Evolutionary conservation across 2,888 invertebrate genomes (phyloP), one percentile per base, ranked within the genome.

Genomic region (Taenaris catops): DNA sequence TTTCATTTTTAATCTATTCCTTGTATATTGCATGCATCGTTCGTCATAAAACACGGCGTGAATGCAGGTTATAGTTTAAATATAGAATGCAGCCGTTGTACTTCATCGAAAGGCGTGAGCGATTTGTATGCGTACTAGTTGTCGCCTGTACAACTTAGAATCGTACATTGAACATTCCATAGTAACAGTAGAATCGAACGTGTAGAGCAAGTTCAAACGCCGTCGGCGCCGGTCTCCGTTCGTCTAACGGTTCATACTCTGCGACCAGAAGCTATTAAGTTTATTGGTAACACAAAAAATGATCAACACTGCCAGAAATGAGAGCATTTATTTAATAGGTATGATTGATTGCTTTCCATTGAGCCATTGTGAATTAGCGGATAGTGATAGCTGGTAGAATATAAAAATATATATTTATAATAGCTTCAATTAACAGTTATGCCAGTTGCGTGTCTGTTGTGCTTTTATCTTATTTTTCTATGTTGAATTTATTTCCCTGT

Each of bases 241-340:
- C 65, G 41, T 43, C 59, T 81, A 81, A 81, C 81, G 83, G 81
- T 76, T 42, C 46, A 25, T 36, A 12, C 21, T 31, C 31, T 27
- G 41, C 34, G 6, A 26, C 25, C 3, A 35, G 37, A 38, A 26
- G 27, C 28, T 48, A 41, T 48, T 48, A 38, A 26, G 26, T 43
- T 43, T 44, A 46, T 32, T 39, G 29, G 34, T 34, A 11, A 21
- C 36, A 40, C 28, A 47, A 49, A 51, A 51, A 46, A 38, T 34
- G 28, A 27, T 43, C 29, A 19, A 38, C 33, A 33, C 37, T 28
- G 9, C 16, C 26, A 19, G 33, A 23, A 38, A 26, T 11, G 26
- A 17, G 39, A 33, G 10, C 35, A 14, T 23, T 12, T 23, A n/a
- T n/a, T n/a, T 8, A 20, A 16, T 29, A 19, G 8, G 9, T 20